Base-by-base conservation (phyloP, 2,888 invertebrate genomes). In the Coelopa pilipes region DNA sequence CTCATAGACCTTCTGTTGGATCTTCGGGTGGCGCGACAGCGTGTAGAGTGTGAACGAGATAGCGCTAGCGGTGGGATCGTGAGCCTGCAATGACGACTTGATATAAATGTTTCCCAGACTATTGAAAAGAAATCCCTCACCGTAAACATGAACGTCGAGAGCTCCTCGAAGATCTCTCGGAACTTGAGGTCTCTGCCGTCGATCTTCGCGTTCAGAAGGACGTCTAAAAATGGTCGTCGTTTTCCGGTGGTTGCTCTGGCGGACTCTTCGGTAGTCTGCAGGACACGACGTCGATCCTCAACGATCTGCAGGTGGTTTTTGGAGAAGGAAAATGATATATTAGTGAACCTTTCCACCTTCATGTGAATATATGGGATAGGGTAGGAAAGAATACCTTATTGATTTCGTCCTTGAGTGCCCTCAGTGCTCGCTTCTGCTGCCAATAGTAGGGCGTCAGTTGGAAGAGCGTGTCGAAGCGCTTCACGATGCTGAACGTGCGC, bases 21-120 rank as follows among this genome's bases (percentile, higher is more conserved):
- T 81, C 47, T 89, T 86, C 2, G 88, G 87, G 76, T 89, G 83
- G 63, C 88, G 86, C 0, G 90, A 89, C 2, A 91, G 83, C 66
- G 89, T 87, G 78, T 87, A 89, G 0, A 90, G 83, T 1, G 88
- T 82, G 82, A 89, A 91, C 0, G 88, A 86, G 45, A 90, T 87
- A 0, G 89, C 90, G 3, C 90, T 90, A 0, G 90, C 89, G 0
- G 90, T 90, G 0, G 91, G 91, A 78, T 91, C 90, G 77, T 90
- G 90, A 10, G 90, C 90, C 89, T 90, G 76, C 11, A 72, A 74
- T 15, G n/a, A 55, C n/a, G 19, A 21, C 1, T 24, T 10, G 19
- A 59, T 59, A 10, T 5, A 19, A 21, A 21, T 21, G 19, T 10
- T 60, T 3, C 34, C 34, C 2, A 34, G 4, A 34, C 7, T 34